Conservation (phyloP, 2,113 vertebrate genomes). For the Cisticola juncidis region DNA sequence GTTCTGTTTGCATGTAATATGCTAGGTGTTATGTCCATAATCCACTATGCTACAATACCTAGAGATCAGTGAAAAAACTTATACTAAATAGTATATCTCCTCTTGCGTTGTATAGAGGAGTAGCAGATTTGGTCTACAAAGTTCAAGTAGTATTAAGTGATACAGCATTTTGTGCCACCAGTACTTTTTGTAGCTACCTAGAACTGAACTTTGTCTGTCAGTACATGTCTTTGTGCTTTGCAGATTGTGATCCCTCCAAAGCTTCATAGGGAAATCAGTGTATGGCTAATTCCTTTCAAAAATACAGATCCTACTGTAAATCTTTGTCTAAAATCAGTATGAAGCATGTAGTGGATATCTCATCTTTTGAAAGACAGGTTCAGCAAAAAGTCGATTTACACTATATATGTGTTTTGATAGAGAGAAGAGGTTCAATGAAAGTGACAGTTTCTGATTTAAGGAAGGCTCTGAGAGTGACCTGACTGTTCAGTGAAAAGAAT, state of each 20-base stretch:
- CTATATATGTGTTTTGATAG: not conserved
- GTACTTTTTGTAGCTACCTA: not conserved
- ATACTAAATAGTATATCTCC: not conserved
- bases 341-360: not conserved
- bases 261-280: not conserved
- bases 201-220: not conserved
- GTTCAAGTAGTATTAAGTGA: not conserved
- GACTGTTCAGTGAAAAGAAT: not conserved
- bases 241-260: not conserved
- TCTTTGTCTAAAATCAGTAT: not conserved
- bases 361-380: not conserved
- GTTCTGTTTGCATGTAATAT: not conserved
- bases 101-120: not conserved
- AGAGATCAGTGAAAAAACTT: not conserved
- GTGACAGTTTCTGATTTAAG: slow-evolving; percentile 1
- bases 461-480: not conserved
- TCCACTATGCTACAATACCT: not conserved
- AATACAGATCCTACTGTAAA: not conserved
- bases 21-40: not conserved
- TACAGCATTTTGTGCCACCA: not conserved
- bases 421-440: not conserved
- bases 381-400: not conserved
- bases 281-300: not conserved
- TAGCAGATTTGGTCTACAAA: not conserved
- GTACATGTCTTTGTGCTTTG: not conserved